Evolutionary conservation across 2,888 invertebrate genomes (phyloP).

Genomic region (Cataglyphis livida): DNA sequence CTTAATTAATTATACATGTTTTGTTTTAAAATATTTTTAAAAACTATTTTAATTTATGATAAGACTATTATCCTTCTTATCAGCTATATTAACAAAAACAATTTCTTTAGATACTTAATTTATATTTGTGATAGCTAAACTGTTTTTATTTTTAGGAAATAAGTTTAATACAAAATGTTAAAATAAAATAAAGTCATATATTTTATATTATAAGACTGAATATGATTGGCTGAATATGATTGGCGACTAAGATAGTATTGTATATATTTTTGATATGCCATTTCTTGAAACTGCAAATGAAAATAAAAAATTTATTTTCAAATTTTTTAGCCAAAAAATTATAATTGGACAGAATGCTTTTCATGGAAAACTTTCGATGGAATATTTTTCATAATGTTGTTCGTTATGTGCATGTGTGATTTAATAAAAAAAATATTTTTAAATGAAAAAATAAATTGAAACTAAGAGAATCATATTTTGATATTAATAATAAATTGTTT

Average conservation of each 20-base stretch:
- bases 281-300: not conserved
- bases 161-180: not conserved
- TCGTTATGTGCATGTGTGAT: not conserved
- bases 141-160: not conserved
- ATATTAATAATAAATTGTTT: not conserved
- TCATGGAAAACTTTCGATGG: not conserved
- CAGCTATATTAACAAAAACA: not conserved
- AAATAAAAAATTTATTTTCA: not conserved
- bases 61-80: not conserved
- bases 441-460: not conserved
- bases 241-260: not conserved
- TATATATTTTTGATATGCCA: slow-evolving; percentile 15
- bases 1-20: not conserved
- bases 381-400: not conserved
- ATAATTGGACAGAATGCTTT: not conserved
- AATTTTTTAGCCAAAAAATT: not conserved
- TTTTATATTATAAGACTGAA: not conserved
- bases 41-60: slow-evolving; percentile 5
- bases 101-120: not conserved
- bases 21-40: not conserved
- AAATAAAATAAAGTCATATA: not conserved
- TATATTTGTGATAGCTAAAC: not conserved
- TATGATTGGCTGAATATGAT: too few species aligned
- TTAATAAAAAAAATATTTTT: not conserved
- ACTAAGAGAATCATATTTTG: not conserved